These are phyloP conservation scores for Teleogryllus occipitalis DNA, from an alignment of 1,140 invertebrate species.

Conservation along the genomic window DNA sequence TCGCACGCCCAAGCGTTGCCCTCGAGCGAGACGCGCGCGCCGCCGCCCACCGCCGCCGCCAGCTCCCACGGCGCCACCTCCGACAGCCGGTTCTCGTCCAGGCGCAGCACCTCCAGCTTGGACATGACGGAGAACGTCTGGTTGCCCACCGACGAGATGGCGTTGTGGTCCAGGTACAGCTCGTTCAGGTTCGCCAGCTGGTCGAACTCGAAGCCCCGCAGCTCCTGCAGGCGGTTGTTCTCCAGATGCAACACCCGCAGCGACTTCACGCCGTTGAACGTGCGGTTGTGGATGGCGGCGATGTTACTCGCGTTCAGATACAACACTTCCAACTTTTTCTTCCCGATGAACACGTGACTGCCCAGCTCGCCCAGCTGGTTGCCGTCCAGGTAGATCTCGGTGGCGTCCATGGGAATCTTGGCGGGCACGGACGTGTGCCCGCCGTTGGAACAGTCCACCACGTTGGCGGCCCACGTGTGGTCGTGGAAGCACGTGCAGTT, in stretches of 20 bases:
- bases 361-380: slow-evolving; percentile 41
- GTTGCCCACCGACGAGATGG: slow-evolving; percentile 37
- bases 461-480: slow-evolving; percentile 44
- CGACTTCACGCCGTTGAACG: slow-evolving; percentile 45
- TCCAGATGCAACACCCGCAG: slow-evolving; percentile 42
- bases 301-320: slow-evolving; percentile 44
- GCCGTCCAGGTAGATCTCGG: slow-evolving; percentile 46
- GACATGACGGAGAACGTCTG: slow-evolving; percentile 40
- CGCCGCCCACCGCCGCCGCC: slow-evolving; percentile 44
- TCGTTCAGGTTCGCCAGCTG: slow-evolving; percentile 39
- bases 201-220: slow-evolving; percentile 46
- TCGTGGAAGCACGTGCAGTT: slow-evolving; percentile 47
- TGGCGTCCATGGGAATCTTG: slow-evolving; percentile 49
- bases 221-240: slow-evolving; percentile 39
- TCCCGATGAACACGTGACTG: slow-evolving; percentile 46
- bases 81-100: slow-evolving; percentile 43
- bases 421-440: slow-evolving; percentile 37
- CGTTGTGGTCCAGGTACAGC: slow-evolving; percentile 44
- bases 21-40: slow-evolving; percentile 51
- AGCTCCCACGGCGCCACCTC: slow-evolving; percentile 41
- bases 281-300: slow-evolving; percentile 42
- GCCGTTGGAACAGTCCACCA: slow-evolving; percentile 42
- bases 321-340: slow-evolving; percentile 43
- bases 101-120: slow-evolving; percentile 38
- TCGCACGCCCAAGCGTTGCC: slow-evolving; percentile 67